These are phyloP conservation scores for Cotesia congregata DNA, from an alignment of 2,888 invertebrate genomes.

Conservation along the genomic window DNA sequence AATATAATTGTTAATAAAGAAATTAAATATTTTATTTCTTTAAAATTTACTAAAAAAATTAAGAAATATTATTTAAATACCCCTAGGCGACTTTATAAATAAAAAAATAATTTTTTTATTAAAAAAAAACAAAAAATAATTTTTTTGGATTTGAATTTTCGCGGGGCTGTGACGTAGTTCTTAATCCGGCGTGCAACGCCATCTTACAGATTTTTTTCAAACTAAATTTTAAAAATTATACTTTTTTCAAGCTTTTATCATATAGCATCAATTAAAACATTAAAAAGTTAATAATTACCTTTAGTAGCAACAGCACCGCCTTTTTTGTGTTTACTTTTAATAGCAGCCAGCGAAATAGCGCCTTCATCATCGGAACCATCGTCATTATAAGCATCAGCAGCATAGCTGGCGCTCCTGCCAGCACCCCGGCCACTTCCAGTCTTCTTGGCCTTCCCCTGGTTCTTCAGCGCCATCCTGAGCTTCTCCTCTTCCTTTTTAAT, in stretches of 20 bases:
- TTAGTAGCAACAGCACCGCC: slow-evolving; percentile 70
- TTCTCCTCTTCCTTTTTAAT: slow-evolving; percentile 99
- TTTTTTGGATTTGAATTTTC: too few relatives aligned
- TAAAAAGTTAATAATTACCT: slow-evolving; percentile 57
- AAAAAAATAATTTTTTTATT: too few relatives aligned
- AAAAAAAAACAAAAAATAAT: too few relatives aligned
- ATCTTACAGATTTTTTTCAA: too few relatives aligned
- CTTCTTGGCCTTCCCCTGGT: slow-evolving; percentile 76
- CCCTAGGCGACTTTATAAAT: too few relatives aligned
- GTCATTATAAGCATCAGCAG: slow-evolving; percentile 73
- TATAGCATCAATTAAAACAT: too few relatives aligned
- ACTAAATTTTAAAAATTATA: neutral
- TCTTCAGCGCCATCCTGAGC: slow-evolving; percentile 87
- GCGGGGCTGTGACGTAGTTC: too few relatives aligned
- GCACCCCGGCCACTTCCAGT: slow-evolving; percentile 69
- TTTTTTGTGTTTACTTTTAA: slow-evolving; percentile 93
- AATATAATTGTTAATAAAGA: too few relatives aligned
- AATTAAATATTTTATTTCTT: too few relatives aligned
- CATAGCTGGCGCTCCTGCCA: slow-evolving; percentile 70
- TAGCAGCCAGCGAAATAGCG: slow-evolving; percentile 91
- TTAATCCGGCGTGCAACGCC: too few relatives aligned
- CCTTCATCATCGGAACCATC: slow-evolving; percentile 96
- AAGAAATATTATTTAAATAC: too few relatives aligned
- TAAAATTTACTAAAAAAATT: too few relatives aligned
- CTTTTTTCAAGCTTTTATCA: neutral